A percentile compares a stretch with the other conserved stretches of the same genome.
Evolutionary conservation across 2,113 vertebrate genomes (phyloP).

Genomic region (Gymnogyps californianus): DNA sequence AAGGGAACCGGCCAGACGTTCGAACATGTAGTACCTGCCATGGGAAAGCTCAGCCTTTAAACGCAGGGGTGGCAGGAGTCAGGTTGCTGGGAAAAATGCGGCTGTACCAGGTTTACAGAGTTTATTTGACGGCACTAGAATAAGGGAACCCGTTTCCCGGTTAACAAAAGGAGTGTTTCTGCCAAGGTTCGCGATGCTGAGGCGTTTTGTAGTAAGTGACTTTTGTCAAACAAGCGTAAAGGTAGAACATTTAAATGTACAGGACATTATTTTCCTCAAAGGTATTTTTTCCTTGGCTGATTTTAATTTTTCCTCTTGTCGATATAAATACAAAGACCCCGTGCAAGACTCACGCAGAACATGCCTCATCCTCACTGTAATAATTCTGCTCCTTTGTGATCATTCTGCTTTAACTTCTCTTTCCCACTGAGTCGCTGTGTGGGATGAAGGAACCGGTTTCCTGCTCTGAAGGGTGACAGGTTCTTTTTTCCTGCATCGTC

Average conservation of each 20-base stretch:
- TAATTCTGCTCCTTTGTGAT: background rate
- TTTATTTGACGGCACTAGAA: background rate
- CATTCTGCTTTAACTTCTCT: background rate
- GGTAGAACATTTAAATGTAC: background rate
- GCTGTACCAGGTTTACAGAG: background rate
- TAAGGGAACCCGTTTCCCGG: background rate
- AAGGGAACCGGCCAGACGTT: fast-evolving
- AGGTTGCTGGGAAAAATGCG: background rate
- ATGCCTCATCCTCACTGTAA: background rate
- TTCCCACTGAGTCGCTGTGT: background rate
- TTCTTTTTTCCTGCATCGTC: background rate
- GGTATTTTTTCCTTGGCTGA: background rate
- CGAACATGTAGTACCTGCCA: fast-evolving
- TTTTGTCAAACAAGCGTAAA: background rate
- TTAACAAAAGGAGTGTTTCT: background rate
- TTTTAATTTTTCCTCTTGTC: background rate
- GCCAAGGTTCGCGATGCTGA: background rate
- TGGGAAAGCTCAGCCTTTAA: background rate
- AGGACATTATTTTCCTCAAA: background rate
- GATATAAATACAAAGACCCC: background rate
- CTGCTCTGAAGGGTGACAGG: background rate
- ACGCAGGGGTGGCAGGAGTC: background rate
- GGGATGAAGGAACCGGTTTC: background rate
- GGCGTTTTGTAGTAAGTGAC: background rate
- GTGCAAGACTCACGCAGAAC: background rate